Evolutionary conservation across 2,888 invertebrate species (phyloP), one percentile per base, ranked within the genome.

Genomic region (Aporophyla nigra): DNA sequence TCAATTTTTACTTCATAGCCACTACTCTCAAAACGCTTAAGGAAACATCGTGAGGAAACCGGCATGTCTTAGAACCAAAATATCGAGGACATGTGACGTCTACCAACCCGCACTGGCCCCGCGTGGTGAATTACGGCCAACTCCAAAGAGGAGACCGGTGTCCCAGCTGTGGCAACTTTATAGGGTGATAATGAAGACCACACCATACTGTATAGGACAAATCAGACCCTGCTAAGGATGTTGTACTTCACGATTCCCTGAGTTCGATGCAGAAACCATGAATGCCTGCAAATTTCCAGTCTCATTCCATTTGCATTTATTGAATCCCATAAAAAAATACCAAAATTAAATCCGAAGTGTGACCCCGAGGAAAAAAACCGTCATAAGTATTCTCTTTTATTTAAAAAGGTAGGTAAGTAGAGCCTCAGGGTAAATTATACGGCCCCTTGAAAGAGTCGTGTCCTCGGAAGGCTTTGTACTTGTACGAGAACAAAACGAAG

Each of bases 391-490:
- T 76, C 63, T 59, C 58, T 68, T 78, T 72, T 24, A 78, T 78
- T 67, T 49, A 51, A 49, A 80, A 82, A 78, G 10, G 10, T 2
- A 58, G 33, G 53, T 67, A 78, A 71, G 79, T 53, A 58, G 27
- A n/a, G 71, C 80, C 67, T 49, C 7, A 43, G 67, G 80, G 62
- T 40, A 78, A 77, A 66, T 80, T 80, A 71, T 43, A 67, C 59
- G 54, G 21, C 7, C 27, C 66, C 58, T 78, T 80, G 67, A 78
- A 59, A 54, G 21, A 78, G 12, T 46, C 70, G 56, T 73, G 59
- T 69, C 49, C 63, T 73, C 40, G 33, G 53, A 62, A 7, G 19
- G 27, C 43, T 19, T 40, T 61, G n/a, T 33, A 51, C 9, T 51
- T 80, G 46, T 27, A 51, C 5, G 40, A 33, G 33, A 49, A 68